Evolutionary conservation across 2,113 vertebrate genomes (phyloP).

Genomic region (Otis tarda): DNA sequence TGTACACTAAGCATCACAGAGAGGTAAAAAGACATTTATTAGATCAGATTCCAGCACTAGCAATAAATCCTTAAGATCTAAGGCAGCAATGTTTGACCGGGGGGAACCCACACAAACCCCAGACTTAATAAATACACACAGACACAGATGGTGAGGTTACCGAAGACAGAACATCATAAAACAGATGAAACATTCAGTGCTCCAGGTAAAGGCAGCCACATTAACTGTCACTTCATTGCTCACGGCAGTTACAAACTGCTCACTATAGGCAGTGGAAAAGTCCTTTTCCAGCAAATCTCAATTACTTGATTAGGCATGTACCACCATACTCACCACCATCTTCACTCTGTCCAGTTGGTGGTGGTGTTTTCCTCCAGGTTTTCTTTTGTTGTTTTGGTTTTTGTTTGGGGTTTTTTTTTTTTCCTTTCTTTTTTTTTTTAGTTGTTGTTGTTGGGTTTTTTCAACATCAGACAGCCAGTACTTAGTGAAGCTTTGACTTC

Average conservation of each 20-base stretch:
- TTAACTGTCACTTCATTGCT: neutral
- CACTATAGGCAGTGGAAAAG: neutral
- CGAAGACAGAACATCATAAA: neutral
- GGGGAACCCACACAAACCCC: neutral
- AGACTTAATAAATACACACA: neutral
- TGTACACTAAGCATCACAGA: constrained; percentile 15
- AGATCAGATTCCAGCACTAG: constrained; percentile 23
- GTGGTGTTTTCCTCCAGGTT: neutral
- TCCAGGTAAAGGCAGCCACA: neutral
- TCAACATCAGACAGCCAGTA: neutral
- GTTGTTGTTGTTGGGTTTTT: neutral
- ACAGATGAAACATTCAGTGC: neutral
- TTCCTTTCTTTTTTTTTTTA: neutral
- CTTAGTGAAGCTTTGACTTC: neutral
- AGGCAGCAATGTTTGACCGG: neutral
- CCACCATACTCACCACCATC: neutral
- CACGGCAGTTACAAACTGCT: neutral
- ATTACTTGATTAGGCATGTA: neutral
- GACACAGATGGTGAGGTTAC: neutral
- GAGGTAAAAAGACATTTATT: constrained; percentile 40
- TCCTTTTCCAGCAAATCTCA: neutral
- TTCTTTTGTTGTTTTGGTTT: neutral
- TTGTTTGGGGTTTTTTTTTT: rapidly evolving
- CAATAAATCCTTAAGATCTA: constrained; percentile 31
- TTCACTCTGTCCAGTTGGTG: neutral